Base-by-base conservation (phyloP, 2,113 vertebrate species). In the Pterocles gutturalis region DNA sequence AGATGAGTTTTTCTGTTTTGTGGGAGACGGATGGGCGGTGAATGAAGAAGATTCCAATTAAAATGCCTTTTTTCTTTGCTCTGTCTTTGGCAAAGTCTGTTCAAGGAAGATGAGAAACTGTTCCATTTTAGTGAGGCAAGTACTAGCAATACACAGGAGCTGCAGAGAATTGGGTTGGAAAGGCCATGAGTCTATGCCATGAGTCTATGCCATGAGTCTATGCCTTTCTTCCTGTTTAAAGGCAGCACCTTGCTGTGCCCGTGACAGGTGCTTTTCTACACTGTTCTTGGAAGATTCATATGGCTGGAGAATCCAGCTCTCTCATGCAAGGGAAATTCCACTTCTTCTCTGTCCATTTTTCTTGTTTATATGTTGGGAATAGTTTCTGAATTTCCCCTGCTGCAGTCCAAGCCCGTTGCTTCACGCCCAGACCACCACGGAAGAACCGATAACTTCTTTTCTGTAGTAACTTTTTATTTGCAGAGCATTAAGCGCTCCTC, bases 41-140 rank as follows among this genome's bases (percentile, higher is more conserved):
- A 92, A 89, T 75, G 77, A 77, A 77, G 73, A 95, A 64, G 65
- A 82, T 90, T 87, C 87, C 91, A 89, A 94, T 93, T 96, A 96
- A 96, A 96, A 95, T 91, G 55, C 22, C 43, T 84, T 92, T 92
- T 91, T 91, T 31, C 73, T 93, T 82, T 94, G 51, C 87, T 90
- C 89, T 95, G 93, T 94, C 89, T 96, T 95, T 95, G 80, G 31
- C 57, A 93, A 96, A 93, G 61, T 71, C 67, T 53, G 29, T 57
- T 75, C 2, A 13, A 82, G 93, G 69, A 95, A 96, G 94, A 89
- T 89, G 93, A 96, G 87, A 93, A 95, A 89, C 51, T 78, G 67
- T 51, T 84, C 55, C 76, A 64, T 81, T 93, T 96, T 66, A 87
- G 65, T 61, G 45, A 91, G 45, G 65, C 65, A 90, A 89, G 77